Evolutionary conservation across 2,888 invertebrate genomes (phyloP).

Genomic region (Gymnocheta viridis): DNA sequence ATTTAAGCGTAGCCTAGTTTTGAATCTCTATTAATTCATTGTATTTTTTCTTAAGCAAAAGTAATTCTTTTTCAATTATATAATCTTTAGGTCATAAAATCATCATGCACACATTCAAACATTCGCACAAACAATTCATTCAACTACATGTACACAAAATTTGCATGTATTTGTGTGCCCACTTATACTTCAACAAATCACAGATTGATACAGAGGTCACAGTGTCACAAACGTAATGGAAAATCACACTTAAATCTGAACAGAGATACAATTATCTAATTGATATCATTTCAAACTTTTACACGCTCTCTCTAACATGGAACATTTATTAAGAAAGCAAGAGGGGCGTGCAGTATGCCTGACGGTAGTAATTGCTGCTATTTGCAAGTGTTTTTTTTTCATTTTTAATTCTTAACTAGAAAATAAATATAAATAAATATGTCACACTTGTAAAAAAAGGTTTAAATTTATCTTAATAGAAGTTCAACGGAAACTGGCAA

Average conservation of each 20-base stretch:
- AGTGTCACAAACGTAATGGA: slow-evolving; percentile 68
- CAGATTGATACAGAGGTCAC: slow-evolving; percentile 65
- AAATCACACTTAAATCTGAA: slow-evolving; percentile 68
- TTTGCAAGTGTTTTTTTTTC: neutral
- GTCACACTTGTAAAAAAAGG: neutral
- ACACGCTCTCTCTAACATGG: slow-evolving; percentile 7
- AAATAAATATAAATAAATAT: slow-evolving; percentile 44
- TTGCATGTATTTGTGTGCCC: neutral
- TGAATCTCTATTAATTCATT: neutral
- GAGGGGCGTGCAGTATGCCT: neutral
- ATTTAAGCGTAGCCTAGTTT: neutral
- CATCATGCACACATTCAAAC: neutral
- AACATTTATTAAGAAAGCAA: neutral
- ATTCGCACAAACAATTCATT: neutral
- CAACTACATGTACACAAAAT: neutral
- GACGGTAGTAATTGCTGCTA: slow-evolving; percentile 34
- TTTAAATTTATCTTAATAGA: slow-evolving; percentile 60
- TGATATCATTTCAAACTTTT: slow-evolving; percentile 62
- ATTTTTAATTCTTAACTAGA: slow-evolving; percentile 5
- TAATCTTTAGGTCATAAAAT: slow-evolving; percentile 27
- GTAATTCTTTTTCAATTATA: neutral
- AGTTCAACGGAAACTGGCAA: slow-evolving; percentile 44
- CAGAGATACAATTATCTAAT: slow-evolving; percentile 67
- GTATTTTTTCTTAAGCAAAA: neutral
- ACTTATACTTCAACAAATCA: slow-evolving; percentile 4